Evolutionary conservation across 2,888 invertebrate genomes (phyloP).

Genomic region (Parnassius glacialis): DNA sequence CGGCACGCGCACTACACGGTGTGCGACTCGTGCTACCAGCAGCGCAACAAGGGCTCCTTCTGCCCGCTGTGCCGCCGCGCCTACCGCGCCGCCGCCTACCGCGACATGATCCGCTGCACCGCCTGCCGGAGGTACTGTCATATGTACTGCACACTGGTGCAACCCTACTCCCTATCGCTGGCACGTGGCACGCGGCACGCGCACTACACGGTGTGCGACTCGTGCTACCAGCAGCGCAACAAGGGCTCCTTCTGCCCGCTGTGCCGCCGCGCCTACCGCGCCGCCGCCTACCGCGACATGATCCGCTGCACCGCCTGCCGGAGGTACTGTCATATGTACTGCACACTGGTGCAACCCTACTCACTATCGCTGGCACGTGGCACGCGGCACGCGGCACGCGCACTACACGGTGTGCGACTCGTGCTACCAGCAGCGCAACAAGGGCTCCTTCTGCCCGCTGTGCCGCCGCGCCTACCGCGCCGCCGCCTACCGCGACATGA

Average conservation of each 20-base stretch:
- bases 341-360: no score
- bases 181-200: no score
- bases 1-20: conserved; percentile 98
- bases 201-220: conserved; percentile 98
- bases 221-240: conserved; percentile 98
- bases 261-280: conserved; percentile 96
- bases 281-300: conserved; percentile 97
- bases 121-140: conserved; percentile 87
- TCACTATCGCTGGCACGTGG: conserved; percentile 90
- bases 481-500: conserved; percentile 96
- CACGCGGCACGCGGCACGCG: no score
- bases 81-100: conserved; percentile 95
- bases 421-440: conserved; percentile 98
- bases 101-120: conserved; percentile 96
- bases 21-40: conserved; percentile 99
- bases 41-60: conserved; percentile 96
- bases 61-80: conserved; percentile 97
- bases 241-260: conserved; percentile 97
- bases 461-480: conserved; percentile 97
- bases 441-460: conserved; percentile 96
- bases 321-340: conserved; percentile 75
- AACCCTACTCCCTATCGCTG: conserved; percentile 80
- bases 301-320: conserved; percentile 93
- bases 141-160: no score
- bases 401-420: conserved; percentile 99